These are phyloP conservation scores for Phymastichus coffea DNA, from an alignment of 1,140 invertebrate species.

Conservation along the genomic window DNA sequence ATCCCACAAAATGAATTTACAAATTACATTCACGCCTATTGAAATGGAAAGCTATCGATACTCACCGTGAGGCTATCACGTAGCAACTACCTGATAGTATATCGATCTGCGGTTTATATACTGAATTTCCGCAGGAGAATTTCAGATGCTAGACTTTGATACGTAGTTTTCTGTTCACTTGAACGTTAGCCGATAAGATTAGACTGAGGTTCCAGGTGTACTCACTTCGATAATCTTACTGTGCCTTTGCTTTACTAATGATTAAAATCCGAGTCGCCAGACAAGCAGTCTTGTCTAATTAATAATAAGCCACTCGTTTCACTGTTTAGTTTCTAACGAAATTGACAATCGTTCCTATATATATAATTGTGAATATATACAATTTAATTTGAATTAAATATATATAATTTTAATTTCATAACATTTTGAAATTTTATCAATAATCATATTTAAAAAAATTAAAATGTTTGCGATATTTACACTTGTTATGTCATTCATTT, in stretches of 20 bases:
- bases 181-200: constrained; percentile 27
- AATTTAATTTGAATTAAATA: too few relatives aligned
- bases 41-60: constrained; percentile 12
- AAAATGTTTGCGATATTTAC: too few relatives aligned
- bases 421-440: too few relatives aligned
- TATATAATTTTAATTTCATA: too few relatives aligned
- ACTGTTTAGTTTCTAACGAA: too few relatives aligned
- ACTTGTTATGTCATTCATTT: too few relatives aligned
- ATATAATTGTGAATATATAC: too few relatives aligned
- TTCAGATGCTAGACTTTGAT: constrained; percentile 13
- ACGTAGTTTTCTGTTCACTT: constrained; percentile 13
- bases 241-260: not conserved
- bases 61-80: constrained; percentile 27
- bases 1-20: not conserved
- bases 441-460: too few relatives aligned
- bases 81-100: constrained; percentile 22
- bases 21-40: not conserved
- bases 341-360: too few relatives aligned
- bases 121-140: not conserved
- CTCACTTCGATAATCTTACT: not conserved
- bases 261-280: too few relatives aligned
- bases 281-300: too few relatives aligned
- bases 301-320: too few relatives aligned
- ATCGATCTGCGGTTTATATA: constrained; percentile 24
- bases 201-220: not conserved